Conservation (phyloP, 2,113 vertebrate genomes). For the Hemiscyllium ocellatum region DNA sequence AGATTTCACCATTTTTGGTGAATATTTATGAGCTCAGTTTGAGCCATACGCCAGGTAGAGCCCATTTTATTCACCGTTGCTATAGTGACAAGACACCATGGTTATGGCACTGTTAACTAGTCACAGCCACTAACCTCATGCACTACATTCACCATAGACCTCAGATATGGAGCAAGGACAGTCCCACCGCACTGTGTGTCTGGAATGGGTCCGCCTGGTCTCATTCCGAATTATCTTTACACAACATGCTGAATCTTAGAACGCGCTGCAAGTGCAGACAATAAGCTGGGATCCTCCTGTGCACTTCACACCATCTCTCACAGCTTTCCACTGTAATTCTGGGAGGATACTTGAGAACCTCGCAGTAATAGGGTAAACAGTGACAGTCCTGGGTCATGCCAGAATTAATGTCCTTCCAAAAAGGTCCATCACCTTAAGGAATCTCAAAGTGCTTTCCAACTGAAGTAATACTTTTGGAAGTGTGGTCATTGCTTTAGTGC, state of each 20-base stretch:
- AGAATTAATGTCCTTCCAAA: background rate
- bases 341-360: background rate
- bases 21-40: background rate
- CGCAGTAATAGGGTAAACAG: background rate
- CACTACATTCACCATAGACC: background rate
- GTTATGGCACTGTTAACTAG: background rate
- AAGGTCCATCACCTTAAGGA: background rate
- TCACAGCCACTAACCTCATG: background rate
- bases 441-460: background rate
- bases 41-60: background rate
- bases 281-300: background rate
- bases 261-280: background rate
- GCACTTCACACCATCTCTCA: background rate
- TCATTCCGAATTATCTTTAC: background rate
- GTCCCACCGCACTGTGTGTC: background rate
- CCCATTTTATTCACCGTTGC: background rate
- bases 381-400: background rate
- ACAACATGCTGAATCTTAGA: background rate
- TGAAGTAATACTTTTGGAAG: background rate
- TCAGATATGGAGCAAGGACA: background rate
- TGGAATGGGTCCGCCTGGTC: background rate
- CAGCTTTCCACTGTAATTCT: background rate
- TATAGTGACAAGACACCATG: background rate
- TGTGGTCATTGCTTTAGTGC: background rate
- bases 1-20: background rate